A percentile compares a stretch with the other conserved stretches of the same genome.
Conservation (phyloP, 2,113 vertebrate species). For the Caranx ignobilis region DNA sequence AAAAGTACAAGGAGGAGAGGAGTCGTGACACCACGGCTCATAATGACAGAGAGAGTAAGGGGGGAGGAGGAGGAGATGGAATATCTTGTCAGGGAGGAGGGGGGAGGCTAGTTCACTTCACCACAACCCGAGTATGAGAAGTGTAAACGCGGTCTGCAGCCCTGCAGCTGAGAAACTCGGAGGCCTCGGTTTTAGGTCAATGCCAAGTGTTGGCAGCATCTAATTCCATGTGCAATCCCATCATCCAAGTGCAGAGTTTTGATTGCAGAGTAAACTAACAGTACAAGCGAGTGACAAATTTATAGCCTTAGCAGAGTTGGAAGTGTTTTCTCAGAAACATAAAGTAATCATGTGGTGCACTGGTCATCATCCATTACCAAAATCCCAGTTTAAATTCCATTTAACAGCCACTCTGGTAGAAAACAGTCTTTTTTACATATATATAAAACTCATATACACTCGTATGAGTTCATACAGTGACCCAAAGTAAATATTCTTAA, state of each 20-base stretch:
- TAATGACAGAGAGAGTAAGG: slow-evolving; percentile 51
- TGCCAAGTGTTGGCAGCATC: slow-evolving; percentile 36
- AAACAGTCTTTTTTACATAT: neutral
- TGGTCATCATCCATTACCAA: slow-evolving; percentile 32
- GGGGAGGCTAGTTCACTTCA: slow-evolving; percentile 24
- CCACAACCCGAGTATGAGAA: slow-evolving; percentile 46
- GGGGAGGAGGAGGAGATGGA: slow-evolving; percentile 18
- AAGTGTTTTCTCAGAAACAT: slow-evolving; percentile 52
- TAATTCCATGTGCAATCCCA: slow-evolving; percentile 65
- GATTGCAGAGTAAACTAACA: slow-evolving; percentile 70
- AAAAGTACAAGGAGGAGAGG: slow-evolving; percentile 47
- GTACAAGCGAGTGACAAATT: slow-evolving; percentile 58
- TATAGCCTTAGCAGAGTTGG: slow-evolving; percentile 34
- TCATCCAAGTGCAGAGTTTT: slow-evolving; percentile 51
- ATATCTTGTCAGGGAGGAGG: slow-evolving; percentile 39
- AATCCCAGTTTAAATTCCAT: slow-evolving; percentile 38
- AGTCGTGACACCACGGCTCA: slow-evolving; percentile 48
- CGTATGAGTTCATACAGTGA: neutral
- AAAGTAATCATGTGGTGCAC: slow-evolving; percentile 52
- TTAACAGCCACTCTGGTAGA: slow-evolving; percentile 20
- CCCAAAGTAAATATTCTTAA: neutral
- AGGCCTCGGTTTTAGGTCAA: slow-evolving; percentile 44
- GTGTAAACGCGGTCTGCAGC: slow-evolving; percentile 51
- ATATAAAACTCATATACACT: neutral
- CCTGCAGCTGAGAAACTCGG: slow-evolving; percentile 34